These are phyloP conservation scores for Thymelicus acteon DNA, from an alignment of 2,888 invertebrate species.

Conservation along the genomic window DNA sequence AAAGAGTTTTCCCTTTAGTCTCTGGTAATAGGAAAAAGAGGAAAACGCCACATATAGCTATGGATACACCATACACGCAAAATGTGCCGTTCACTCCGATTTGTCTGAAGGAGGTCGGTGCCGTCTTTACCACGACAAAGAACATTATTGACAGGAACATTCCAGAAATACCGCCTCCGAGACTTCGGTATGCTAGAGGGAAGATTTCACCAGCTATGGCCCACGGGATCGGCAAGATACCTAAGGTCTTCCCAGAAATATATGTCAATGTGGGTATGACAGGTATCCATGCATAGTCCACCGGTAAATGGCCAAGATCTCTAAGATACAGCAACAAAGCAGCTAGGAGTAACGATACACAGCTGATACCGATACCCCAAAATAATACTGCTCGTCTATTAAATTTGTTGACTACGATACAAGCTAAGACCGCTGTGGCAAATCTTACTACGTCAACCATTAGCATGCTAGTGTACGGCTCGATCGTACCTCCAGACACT, in stretches of 20 bases:
- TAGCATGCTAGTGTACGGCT: slow-evolving; percentile 86
- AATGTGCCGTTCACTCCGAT: slow-evolving; percentile 86
- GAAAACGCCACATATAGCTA: slow-evolving; percentile 83
- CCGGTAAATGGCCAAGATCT: slow-evolving; percentile 63
- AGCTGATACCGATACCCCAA: slow-evolving; percentile 84
- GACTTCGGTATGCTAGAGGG: slow-evolving; percentile 85
- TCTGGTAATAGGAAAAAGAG: slow-evolving; percentile 87
- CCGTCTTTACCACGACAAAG: slow-evolving; percentile 87
- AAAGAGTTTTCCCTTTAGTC: slow-evolving; percentile 87
- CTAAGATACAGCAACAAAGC: slow-evolving; percentile 72
- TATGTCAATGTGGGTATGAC: slow-evolving; percentile 81
- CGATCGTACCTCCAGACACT: slow-evolving; percentile 83
- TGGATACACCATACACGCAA: slow-evolving; percentile 82
- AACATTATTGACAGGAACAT: slow-evolving; percentile 86
- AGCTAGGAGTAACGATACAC: slow-evolving; percentile 80
- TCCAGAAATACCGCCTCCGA: slow-evolving; percentile 87
- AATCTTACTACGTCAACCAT: slow-evolving; percentile 87
- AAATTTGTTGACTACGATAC: slow-evolving; percentile 84
- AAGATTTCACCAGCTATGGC: slow-evolving; percentile 90
- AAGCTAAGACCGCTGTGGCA: slow-evolving; percentile 84
- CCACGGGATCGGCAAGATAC: slow-evolving; percentile 88
- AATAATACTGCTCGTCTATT: slow-evolving; percentile 86
- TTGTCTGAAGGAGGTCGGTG: slow-evolving; percentile 80
- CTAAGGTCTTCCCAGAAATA: slow-evolving; percentile 84
- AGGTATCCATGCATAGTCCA: slow-evolving; percentile 72